Base-by-base conservation (phyloP, 53 echinoderm and acorn worm genomes). In the Stichopus horrens region DNA sequence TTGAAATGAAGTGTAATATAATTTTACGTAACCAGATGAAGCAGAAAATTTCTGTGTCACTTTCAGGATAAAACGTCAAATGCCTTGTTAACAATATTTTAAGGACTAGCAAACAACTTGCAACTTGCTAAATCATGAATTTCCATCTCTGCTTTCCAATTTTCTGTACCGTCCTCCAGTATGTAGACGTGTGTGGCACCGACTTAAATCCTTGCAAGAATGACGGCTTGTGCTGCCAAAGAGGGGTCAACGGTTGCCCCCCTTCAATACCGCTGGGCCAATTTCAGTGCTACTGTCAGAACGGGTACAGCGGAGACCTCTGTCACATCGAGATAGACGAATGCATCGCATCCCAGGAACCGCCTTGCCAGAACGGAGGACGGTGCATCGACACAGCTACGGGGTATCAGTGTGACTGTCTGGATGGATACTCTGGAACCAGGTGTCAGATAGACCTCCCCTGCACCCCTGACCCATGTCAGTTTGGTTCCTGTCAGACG, bases 171-270 rank as follows among this genome's bases (percentile, higher is more conserved):
- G 5, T 75, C 56, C 2, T 75, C 20, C 88, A 97, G 97, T 63
- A 86, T 83, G 88, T 86, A 7, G 92, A 96, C 59, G 91, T 94
- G 13, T 96, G 96, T 91, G 77, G 75, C 58, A 93, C 97, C 6
- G 21, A 14, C 83, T 75, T 75, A 57, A 96, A 96, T 77, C 99
- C 99, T 4, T 99, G 99, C 89, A 99, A 94, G 88, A 96, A 96
- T 80, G 75, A 88, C 74, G 94, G 90, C 52, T 92, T 88, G 65
- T 99, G 99, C 73, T 96, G 96, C 59, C 96, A 96, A 86, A 74
- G 74, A 9, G 99, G 96, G 7, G 78, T 88, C 7, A 74, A 20
- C 5, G 87, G 76, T 5, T 91, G 91, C 57, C 93, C 93, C 10
- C 52, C 89, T 7, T 81, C 86, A 53, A 75, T 93, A 4, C 58